Base-by-base conservation (phyloP, 2,797 vertebrate genomes). In the Lacerta viridis region DNA sequence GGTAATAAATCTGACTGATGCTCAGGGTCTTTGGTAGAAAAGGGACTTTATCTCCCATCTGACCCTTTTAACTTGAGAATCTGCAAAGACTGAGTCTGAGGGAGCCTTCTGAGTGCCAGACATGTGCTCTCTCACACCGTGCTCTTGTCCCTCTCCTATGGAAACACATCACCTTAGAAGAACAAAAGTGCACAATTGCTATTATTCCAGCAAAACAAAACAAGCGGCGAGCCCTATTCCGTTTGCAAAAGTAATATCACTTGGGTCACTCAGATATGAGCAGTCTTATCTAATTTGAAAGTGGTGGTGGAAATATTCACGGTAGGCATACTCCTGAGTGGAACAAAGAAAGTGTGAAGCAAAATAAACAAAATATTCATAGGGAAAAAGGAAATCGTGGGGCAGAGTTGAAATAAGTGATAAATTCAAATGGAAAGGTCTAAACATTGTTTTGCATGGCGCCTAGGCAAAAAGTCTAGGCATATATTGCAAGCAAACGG, bases 381-480 rank as follows among this genome's bases (percentile, higher is more conserved):
- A 18, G 17, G 17, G 20, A 33, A 92, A 90, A 84, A 71, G 1
- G 84, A 88, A 82, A 76, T 72, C 66, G 78, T 20, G n/a, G 78
- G 84, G 72, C 4, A 87, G 75, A 84, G 33, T 8, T 93, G 77
- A 90, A 93, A 91, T 85, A 91, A 92, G 29, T 59, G 75, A 27
- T 83, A 80, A 71, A 90, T n/a, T 69, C 55, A 92, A 89, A 90
- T 77, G 64, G 78, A 84, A 93, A 91, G 66, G 41, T n/a, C 33
- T 88, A 55, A 83, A 36, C 18, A 80, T 59, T 90, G 41, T 8
- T 69, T 85, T 4, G 0, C 66, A 75, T 82, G 66, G 29, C 50
- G 85, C 11, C 79, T 59, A 66, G 43, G 46, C 46, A 91, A 93
- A 81, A 3, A 90, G 55, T 55, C 83, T 7, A 55, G 71, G 23